These are phyloP conservation scores for Halyomorpha halys DNA, from an alignment of 1,140 invertebrate genomes.

Conservation along the genomic window DNA sequence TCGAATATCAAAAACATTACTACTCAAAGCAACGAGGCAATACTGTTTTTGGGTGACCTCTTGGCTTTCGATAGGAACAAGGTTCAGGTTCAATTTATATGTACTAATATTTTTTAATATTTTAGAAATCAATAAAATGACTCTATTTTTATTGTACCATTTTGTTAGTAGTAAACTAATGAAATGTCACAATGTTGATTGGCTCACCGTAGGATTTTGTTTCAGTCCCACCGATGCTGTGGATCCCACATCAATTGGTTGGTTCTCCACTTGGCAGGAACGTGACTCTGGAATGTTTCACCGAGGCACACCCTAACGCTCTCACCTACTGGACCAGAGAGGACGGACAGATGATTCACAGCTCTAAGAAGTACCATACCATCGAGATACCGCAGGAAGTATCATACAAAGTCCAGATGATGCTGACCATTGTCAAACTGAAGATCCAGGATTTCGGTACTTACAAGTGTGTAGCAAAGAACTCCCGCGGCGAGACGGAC, in stretches of 20 bases:
- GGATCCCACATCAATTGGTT: constrained; percentile 82
- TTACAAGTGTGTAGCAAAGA: constrained; percentile 88
- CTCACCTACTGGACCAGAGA: constrained; percentile 85
- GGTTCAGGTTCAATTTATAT: no score
- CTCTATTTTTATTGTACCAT: no score
- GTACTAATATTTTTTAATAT: no score
- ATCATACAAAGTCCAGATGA: constrained; percentile 75
- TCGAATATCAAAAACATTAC: no score
- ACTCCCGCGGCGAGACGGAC: constrained; percentile 83
- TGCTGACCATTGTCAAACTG: constrained; percentile 61
- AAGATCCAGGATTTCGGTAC: constrained; percentile 66
- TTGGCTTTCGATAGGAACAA: no score
- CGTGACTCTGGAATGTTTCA: constrained; percentile 77
- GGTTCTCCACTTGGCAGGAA: constrained; percentile 67
- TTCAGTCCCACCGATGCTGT: constrained; percentile 79
- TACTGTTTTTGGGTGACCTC: no score
- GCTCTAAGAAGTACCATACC: constrained; percentile 64
- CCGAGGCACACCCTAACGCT: constrained; percentile 81
- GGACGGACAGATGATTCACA: constrained; percentile 79
- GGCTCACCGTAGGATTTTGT: no score
- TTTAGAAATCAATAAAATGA: no score
- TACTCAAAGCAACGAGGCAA: no score
- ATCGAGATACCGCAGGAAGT: constrained; percentile 46
- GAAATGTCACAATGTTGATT: no score
- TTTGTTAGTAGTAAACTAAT: no score